Conservation (phyloP, 2,113 vertebrate species). For the Takifugu bimaculatus region DNA sequence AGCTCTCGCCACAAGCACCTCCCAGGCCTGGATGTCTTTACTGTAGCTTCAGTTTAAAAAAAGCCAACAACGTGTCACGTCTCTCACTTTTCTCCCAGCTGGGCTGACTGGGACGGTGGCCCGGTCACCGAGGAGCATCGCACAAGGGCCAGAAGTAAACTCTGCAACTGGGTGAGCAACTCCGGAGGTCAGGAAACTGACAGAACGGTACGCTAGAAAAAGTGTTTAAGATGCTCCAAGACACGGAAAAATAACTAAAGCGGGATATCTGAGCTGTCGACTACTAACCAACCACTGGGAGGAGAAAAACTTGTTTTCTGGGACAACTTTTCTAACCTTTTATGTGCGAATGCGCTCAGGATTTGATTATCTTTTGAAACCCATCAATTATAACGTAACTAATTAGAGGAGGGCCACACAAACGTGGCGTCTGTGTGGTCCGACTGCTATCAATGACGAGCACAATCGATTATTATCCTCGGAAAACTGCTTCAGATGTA, state of each 20-base stretch:
- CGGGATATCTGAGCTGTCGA: too few species aligned
- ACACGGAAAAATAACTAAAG: neutral
- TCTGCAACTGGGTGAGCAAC: neutral
- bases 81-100: constrained; percentile 1
- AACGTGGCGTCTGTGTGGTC: constrained; percentile 18
- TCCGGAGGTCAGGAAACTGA: too few species aligned
- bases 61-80: constrained; percentile 5
- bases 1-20: too few species aligned
- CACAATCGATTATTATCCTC: constrained; percentile 44
- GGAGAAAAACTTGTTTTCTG: too few species aligned
- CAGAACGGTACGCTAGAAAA: too few species aligned
- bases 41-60: constrained; percentile 2
- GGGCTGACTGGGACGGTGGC: neutral
- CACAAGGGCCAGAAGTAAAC: neutral
- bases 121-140: constrained; percentile 13
- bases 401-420: neutral
- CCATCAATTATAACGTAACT: neutral
- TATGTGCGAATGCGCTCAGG: too few species aligned
- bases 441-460: constrained; percentile 24
- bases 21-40: constrained; percentile 4
- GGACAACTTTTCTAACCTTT: too few species aligned
- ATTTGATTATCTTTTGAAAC: neutral
- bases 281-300: too few species aligned
- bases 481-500: constrained; percentile 45
- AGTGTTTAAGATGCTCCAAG: neutral